These are phyloP conservation scores for Nautilus pompilius DNA, from an alignment of 1,140 invertebrate species.

Conservation along the genomic window DNA sequence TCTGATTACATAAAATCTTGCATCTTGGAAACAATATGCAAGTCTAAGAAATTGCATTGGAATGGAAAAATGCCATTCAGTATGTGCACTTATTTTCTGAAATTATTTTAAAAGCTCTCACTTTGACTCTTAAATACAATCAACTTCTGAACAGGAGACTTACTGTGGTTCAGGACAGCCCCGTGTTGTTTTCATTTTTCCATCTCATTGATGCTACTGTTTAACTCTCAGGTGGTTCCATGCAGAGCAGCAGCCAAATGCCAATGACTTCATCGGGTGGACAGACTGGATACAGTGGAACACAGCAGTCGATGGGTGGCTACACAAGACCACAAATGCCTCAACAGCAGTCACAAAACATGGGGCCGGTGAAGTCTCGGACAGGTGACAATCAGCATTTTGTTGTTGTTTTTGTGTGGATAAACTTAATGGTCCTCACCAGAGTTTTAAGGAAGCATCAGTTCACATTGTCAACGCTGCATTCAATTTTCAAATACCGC, in stretches of 20 bases:
- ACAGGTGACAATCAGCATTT: not conserved
- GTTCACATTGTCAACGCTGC: too few species aligned
- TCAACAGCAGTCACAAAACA: conserved; percentile 10
- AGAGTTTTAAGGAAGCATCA: too few species aligned
- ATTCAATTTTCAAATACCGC: too few species aligned
- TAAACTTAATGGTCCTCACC: too few species aligned
- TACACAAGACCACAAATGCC: conserved; percentile 19
- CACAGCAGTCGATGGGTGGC: conserved; percentile 16
- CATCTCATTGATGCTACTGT: not conserved
- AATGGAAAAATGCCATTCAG: too few species aligned
- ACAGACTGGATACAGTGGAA: conserved; percentile 11
- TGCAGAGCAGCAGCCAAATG: not conserved
- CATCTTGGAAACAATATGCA: too few species aligned
- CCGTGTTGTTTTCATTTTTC: not conserved
- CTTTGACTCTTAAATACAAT: too few species aligned
- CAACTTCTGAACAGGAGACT: not conserved
- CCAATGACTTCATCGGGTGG: conserved; percentile 9
- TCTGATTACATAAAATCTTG: too few species aligned
- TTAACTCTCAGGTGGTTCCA: not conserved
- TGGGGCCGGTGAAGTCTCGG: not conserved
- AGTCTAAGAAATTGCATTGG: too few species aligned
- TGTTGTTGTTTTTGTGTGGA: not conserved
- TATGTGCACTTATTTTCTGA: too few species aligned
- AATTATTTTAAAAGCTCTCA: too few species aligned
- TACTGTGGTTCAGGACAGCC: too few species aligned